Conservation (phyloP, 2,797 vertebrate genomes). For the Protosalanx chinensis region DNA sequence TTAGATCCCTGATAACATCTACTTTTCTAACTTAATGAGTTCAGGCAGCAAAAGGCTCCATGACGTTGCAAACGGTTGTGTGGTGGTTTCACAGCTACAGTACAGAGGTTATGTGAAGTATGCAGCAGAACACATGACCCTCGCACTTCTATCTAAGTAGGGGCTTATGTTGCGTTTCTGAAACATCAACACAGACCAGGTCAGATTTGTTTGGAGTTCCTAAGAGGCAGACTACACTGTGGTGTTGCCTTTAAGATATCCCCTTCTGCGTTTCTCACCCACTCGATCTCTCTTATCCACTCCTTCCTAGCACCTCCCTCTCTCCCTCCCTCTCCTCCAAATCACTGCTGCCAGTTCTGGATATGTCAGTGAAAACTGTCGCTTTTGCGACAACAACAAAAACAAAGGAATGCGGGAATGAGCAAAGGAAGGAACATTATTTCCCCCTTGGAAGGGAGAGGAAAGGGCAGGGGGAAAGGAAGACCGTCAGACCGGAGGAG, state of each 20-base stretch:
- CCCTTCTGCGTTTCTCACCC: background rate
- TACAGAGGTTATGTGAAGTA: constrained; percentile 44
- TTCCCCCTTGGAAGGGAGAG: constrained; percentile 53
- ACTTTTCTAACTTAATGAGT: constrained; percentile 65
- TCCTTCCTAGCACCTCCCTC: constrained; percentile 15
- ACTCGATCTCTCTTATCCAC: background rate
- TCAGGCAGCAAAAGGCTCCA: constrained; percentile 61
- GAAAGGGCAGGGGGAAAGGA: constrained; percentile 39
- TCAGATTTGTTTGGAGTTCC: no score
- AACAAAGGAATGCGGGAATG: constrained; percentile 65
- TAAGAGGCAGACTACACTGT: no score
- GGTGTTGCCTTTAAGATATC: no score
- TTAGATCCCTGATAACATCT: constrained; percentile 71
- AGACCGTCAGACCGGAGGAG: constrained; percentile 47
- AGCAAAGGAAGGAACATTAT: constrained; percentile 64
- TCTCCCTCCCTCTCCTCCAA: constrained; percentile 41
- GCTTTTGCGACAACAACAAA: constrained; percentile 71
- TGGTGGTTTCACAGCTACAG: constrained; percentile 20
- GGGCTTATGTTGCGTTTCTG: no score
- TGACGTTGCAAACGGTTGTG: constrained; percentile 34
- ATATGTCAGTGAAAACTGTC: constrained; percentile 65
- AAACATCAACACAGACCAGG: no score
- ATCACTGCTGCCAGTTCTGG: constrained; percentile 44
- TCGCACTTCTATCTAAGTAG: background rate
- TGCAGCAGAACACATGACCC: constrained; percentile 49